Evolutionary conservation across 2,113 vertebrate species (phyloP).

Genomic region (Scatophagus argus): DNA sequence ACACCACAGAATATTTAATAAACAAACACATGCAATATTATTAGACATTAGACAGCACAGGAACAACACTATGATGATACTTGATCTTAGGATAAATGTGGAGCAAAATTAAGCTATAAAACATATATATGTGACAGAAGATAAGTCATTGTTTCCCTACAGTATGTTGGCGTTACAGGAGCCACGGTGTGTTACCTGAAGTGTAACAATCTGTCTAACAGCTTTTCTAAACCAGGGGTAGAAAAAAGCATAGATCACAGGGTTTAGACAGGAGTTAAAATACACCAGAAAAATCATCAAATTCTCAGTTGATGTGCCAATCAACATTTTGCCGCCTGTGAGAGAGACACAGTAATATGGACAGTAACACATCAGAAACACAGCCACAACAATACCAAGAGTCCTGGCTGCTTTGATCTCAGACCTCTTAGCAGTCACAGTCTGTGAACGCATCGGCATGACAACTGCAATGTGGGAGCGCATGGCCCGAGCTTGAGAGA

Average conservation of each 20-base stretch:
- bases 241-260: background rate
- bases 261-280: conserved; percentile 5
- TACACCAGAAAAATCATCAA: background rate
- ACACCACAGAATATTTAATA: background rate
- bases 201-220: background rate
- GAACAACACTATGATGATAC: background rate
- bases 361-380: background rate
- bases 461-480: background rate
- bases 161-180: background rate
- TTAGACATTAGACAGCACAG: background rate
- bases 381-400: background rate
- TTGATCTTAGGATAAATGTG: too few species aligned
- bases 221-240: background rate
- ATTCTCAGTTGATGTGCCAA: background rate
- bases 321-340: background rate
- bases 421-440: background rate
- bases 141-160: background rate
- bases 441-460: background rate
- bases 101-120: too few species aligned
- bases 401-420: conserved; percentile 1
- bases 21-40: background rate
- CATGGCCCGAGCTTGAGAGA: background rate
- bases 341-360: background rate
- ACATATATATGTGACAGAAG: too few species aligned
- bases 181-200: background rate